A percentile compares a stretch with the other conserved stretches of the same genome.
These are phyloP conservation scores for Pimpla rufipes DNA, from an alignment of 2,888 invertebrate genomes.

Conservation along the genomic window DNA sequence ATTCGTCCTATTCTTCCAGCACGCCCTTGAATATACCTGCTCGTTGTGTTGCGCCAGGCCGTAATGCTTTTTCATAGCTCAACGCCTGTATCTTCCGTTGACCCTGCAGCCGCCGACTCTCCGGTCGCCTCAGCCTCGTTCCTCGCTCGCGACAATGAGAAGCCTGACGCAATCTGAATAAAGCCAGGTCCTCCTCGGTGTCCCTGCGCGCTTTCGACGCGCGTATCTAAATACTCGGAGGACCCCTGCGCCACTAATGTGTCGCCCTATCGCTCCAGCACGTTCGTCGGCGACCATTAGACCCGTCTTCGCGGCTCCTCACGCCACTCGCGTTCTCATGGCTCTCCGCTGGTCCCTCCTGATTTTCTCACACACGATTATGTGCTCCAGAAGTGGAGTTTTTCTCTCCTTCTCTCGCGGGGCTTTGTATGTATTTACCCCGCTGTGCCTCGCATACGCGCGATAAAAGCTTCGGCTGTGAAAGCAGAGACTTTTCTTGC, in stretches of 20 bases:
- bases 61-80: slow-evolving; percentile 19
- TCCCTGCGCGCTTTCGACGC: slow-evolving; percentile 32
- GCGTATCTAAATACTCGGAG: slow-evolving; percentile 69
- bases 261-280: slow-evolving; percentile 74
- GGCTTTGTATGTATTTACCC: background rate
- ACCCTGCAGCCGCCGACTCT: background rate
- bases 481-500: slow-evolving; percentile 2
- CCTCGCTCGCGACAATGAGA: slow-evolving; percentile 56
- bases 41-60: background rate
- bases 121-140: background rate
- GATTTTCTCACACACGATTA: slow-evolving; percentile 43
- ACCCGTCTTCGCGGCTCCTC: slow-evolving; percentile 17
- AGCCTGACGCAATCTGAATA: slow-evolving; percentile 62
- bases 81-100: slow-evolving; percentile 11
- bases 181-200: slow-evolving; percentile 46
- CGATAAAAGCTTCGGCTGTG: slow-evolving; percentile 9
- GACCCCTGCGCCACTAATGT: slow-evolving; percentile 72
- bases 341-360: slow-evolving; percentile 15
- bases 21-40: slow-evolving; percentile 58
- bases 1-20: slow-evolving; percentile 54
- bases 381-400: slow-evolving; percentile 8
- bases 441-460: background rate
- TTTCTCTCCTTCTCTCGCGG: background rate
- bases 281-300: slow-evolving; percentile 71
- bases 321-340: slow-evolving; percentile 29